Percentiles rank a stretch among this genome's conserved stretches.
Evolutionary conservation across 2,888 invertebrate genomes (phyloP).

Genomic region (Eristalis tenax): DNA sequence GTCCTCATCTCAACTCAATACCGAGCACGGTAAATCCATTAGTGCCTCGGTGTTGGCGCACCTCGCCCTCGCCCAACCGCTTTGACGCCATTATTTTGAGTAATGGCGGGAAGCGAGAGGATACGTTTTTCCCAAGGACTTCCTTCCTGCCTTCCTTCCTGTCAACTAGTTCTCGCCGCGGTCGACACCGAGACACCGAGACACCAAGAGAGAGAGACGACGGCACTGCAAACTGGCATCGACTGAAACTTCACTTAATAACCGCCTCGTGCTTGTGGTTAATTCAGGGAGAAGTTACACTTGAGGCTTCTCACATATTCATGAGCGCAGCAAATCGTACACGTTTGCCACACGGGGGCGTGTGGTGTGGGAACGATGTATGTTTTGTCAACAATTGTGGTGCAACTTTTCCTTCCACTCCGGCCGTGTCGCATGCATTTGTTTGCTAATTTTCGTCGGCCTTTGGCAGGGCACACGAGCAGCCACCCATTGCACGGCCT

Average conservation of each 20-base stretch:
- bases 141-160: conserved; percentile 67
- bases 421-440: conserved; percentile 35
- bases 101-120: conserved; percentile 62
- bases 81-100: conserved; percentile 64
- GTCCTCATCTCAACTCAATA: conserved; percentile 2
- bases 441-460: conserved; percentile 41
- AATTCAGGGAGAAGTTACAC: conserved; percentile 52
- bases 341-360: conserved; percentile 21
- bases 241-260: conserved; percentile 60
- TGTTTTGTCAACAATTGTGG: conserved; percentile 60
- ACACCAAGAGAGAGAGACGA: not conserved
- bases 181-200: not conserved
- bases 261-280: conserved; percentile 50
- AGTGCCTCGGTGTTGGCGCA: conserved; percentile 17
- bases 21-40: conserved; percentile 48
- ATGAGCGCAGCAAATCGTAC: conserved; percentile 56
- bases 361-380: conserved; percentile 24
- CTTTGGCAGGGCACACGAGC: conserved; percentile 13
- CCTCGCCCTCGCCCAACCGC: not conserved
- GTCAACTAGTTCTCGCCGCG: conserved; percentile 44
- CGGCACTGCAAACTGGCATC: conserved; percentile 18
- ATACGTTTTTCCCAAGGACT: conserved; percentile 67
- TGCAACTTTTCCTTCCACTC: conserved; percentile 14
- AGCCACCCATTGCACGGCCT: conserved; percentile 6
- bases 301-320: conserved; percentile 56